phyloP scores from a whole-genome alignment of 2,797 vertebrate genomes.

The Pelodytes ibericus region DNA sequence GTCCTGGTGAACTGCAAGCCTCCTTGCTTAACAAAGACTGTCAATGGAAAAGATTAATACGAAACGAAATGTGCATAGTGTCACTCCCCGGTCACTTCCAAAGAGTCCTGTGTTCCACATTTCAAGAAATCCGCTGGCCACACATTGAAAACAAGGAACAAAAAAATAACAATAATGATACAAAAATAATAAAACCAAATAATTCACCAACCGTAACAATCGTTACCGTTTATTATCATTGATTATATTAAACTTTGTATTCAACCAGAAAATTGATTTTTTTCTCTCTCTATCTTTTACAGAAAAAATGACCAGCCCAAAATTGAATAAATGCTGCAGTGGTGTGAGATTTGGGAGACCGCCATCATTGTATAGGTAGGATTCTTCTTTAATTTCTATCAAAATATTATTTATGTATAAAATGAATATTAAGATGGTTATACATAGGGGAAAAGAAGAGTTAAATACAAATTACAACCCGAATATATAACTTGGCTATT shows the following conservation, averaged over 20 bases:
- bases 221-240: background rate
- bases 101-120: conserved; percentile 80
- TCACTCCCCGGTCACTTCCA: conserved; percentile 96
- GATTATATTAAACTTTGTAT: background rate
- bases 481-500: no score
- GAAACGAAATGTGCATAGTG: conserved; percentile 97
- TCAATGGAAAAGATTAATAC: conserved; percentile 99
- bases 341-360: background rate
- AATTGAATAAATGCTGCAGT: background rate
- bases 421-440: background rate
- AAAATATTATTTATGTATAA: background rate
- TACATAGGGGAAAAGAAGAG: background rate
- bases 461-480: no score
- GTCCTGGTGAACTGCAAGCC: conserved; percentile 94
- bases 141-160: background rate
- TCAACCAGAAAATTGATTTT: background rate
- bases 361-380: background rate
- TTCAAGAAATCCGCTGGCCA: conserved; percentile 69
- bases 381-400: background rate
- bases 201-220: conserved; percentile 28
- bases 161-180: background rate
- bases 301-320: background rate
- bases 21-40: conserved; percentile 99
- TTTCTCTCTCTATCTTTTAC: background rate
- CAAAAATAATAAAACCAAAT: background rate